A percentile compares a stretch with the other conserved stretches of the same genome.
phyloP scores from a whole-genome alignment of 1,140 invertebrate species.

The Aporrectodea caliginosa region DNA sequence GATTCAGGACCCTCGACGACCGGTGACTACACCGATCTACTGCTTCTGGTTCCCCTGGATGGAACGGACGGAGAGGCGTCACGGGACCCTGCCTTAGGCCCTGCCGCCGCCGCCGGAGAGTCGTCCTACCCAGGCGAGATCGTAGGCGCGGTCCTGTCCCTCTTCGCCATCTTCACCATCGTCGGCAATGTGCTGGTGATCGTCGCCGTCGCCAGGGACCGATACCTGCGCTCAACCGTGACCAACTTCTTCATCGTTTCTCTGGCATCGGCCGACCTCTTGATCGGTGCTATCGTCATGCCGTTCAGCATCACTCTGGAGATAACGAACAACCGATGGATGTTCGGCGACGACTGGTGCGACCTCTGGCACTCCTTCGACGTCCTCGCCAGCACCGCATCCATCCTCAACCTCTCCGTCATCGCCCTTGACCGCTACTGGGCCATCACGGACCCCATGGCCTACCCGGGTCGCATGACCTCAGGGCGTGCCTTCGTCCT shows the following conservation, averaged over 20 bases:
- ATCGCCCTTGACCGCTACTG: conserved; percentile 58
- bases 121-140: too few relatives aligned
- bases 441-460: conserved; percentile 55
- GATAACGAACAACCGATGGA: conserved; percentile 46
- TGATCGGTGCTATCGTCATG: conserved; percentile 53
- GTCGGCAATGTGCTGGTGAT: conserved; percentile 77
- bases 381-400: conserved; percentile 55
- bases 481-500: conserved; percentile 72
- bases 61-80: too few relatives aligned
- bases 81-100: too few relatives aligned
- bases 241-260: conserved; percentile 94
- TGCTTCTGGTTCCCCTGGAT: too few relatives aligned
- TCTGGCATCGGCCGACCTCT: conserved; percentile 64
- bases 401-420: conserved; percentile 56
- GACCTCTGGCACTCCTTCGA: conserved; percentile 57
- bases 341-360: conserved; percentile 53
- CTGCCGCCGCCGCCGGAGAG: too few relatives aligned
- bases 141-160: too few relatives aligned
- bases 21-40: too few relatives aligned
- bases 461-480: conserved; percentile 44
- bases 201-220: conserved; percentile 79
- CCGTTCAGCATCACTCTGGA: conserved; percentile 52
- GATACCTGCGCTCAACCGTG: conserved; percentile 73
- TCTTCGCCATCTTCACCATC: conserved; percentile 18
- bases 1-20: too few relatives aligned